Evolutionary conservation across 2,113 vertebrate species (phyloP), one percentile per base, ranked within the genome.

Genomic region (Mesembrinibis cayennensis): DNA sequence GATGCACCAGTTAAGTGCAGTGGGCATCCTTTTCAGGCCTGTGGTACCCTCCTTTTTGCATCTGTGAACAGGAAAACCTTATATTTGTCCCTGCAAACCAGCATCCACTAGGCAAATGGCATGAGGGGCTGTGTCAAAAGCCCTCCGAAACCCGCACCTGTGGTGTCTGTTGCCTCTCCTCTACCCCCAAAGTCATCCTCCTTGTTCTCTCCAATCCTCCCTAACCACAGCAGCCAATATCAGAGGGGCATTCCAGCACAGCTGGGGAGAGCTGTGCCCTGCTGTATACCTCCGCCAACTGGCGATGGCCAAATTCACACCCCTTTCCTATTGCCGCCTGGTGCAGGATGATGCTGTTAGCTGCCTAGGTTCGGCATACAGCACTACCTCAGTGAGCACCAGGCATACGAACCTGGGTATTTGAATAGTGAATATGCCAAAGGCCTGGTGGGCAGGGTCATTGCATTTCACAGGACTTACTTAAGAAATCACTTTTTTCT

Each of bases 31-130:
- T 76, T 80, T 44, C 49, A 81, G 30, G 45, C 23, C 63, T 50
- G 6, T 49, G 9, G 49, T 32, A 38, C 10, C 17, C 20, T 77
- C 10, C 11, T 80, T 69, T 85, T 53, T 47, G 30, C 45, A 22
- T 44, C 86, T 70, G 40, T 7, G 21, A 52, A 29, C 15, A 49
- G 38, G 22, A 73, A 84, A 89, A 34, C 10, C 32, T 47, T 38
- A 26, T 40, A 26, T 62, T 83, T 73, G 7, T 61, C 8, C 32
- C 53, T 13, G 9, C n/a, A 72, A 62, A 93, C 15, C n/a, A 83
- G 16, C 32, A 55, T 40, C 13, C 17, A 25, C 15, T 0, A 5
- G 30, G 11, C 0, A 0, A 87, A 18, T 30, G 15, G 63, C 1
- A 2, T 34, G 20, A 89, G 15, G 9, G 40, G 5, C 58, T 73